Base-by-base conservation (phyloP, 2,888 invertebrate genomes). In the Rotaria magnacalcarata region DNA sequence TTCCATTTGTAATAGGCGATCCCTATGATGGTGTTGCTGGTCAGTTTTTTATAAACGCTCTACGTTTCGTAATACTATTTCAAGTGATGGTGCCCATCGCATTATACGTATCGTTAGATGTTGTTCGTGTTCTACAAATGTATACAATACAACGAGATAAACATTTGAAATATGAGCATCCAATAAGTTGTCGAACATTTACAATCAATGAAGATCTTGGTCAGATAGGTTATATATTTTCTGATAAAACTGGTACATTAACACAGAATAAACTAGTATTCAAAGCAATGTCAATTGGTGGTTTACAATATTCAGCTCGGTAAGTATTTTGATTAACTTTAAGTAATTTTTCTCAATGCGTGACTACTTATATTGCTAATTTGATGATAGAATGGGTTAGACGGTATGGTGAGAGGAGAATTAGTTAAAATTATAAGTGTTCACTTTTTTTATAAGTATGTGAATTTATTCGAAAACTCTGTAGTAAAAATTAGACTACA, bases 111-210 rank as follows among this genome's bases (percentile, higher is more conserved):
- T 96, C 97, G 6, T 94, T 98, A 89, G 98, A 98, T 92, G 94
- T 98, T 93, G 95, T 97, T 89, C 98, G 97, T 92, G 93, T 97
- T 88, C 93, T 96, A 87, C 97, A 98, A 93, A 95, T 97, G 85
- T 97, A 95, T 92, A 96, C 96, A 91, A 97, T 98, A 89, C 95
- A 95, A 89, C 94, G 95, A 89, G 97, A 97, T 91, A 92, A 94
- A 21, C 94, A 95, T 88, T 93, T 98, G 90, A 96, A 95, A 91
- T 96, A 97, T 91, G 93, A 94, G 41, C 95, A 94, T 89, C 93
- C 94, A 88, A 93, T 84, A 4, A n/a, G 27, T 52, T 84, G 84
- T 50, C 27, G 52, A 84, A 84, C 47, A 14, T 84, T 84, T 27
- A 84, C 47, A 27, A 84, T 84, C 10, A 52, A 47, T 52, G 84